Evolutionary conservation across 2,888 invertebrate species (phyloP), one percentile per base, ranked within the genome.

Genomic region (Agrenia bidenticulata): DNA sequence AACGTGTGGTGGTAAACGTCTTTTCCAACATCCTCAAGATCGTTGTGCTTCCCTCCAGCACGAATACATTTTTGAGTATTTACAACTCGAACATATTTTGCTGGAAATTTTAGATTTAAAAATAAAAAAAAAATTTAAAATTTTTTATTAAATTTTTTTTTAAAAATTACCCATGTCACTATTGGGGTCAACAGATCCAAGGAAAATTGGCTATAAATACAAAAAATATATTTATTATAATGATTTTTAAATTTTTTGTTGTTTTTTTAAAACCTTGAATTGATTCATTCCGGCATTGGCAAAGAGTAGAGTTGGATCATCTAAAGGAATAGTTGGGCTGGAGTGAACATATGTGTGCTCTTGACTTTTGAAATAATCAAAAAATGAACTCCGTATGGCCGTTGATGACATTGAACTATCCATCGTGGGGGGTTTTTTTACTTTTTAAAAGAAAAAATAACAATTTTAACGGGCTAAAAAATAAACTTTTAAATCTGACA

Each of bases 1-100:
- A 98, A 99, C 2, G 99, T 99, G 78, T 99, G 99, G 84, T 99
- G 99, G 79, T 99, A 99, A 1, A 97, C 95, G 84, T 99, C 99
- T 60, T 71, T 64, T 32, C 68, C 68, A 7, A 68, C 99, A 84
- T 99, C 99, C 82, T 99, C 99, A 67, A 99, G 83, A 81, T 99
- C 99, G 81, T 99, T 99, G 81, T 99, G 99, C 82, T 99, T 99
- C 58, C 99, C 99, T 61, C 98, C 98, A 75, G 98, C 98, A 78
- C 99, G 87, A 75, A 99, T 98, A 81, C 99, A 99, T 81, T 99
- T 99, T 81, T 99, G 99, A 1, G 94, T 93, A 80, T 99, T 99
- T 1, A 89, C 92, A 32, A 88, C 91, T 75, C 99, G 85, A 21
- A 88, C 84, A 85, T 89, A 89, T 78, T 91, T 92, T 1, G 81